A percentile compares a stretch with the other conserved stretches of the same genome.
Conservation (phyloP, 2,113 vertebrate species). For the Eptesicus fuscus region DNA sequence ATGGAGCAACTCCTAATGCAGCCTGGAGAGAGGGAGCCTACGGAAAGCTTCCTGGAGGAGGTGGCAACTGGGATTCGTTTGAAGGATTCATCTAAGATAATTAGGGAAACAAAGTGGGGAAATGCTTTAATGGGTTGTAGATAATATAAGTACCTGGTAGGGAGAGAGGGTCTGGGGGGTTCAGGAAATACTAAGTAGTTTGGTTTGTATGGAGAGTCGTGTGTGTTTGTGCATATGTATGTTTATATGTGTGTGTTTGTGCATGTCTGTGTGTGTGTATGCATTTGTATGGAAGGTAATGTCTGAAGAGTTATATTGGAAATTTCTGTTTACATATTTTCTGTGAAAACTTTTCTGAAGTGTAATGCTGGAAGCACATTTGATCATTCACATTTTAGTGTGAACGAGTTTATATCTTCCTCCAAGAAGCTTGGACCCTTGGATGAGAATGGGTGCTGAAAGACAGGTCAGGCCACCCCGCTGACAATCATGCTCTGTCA, state of each 20-base stretch:
- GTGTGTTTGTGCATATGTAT: neutral
- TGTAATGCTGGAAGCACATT: neutral
- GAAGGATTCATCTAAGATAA: neutral
- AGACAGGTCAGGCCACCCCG: neutral
- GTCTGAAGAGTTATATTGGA: neutral
- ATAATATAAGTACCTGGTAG: neutral
- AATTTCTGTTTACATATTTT: neutral
- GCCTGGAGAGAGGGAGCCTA: neutral
- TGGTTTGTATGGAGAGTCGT: neutral
- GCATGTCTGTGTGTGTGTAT: neutral
- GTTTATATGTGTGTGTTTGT: neutral
- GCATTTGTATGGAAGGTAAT: neutral
- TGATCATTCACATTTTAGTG: neutral
- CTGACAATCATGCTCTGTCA: neutral
- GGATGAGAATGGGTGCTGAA: neutral
- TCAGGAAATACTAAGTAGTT: neutral
- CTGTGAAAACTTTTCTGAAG: neutral
- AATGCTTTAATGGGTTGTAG: neutral
- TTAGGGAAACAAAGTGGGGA: neutral
- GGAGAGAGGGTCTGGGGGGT: neutral
- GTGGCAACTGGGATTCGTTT: neutral
- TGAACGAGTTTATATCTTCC: neutral
- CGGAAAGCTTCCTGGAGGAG: neutral
- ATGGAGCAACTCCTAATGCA: neutral
- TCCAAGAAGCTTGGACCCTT: neutral